Base-by-base conservation (phyloP, 2,888 invertebrate species). In the Catotricha subobsoleta region DNA sequence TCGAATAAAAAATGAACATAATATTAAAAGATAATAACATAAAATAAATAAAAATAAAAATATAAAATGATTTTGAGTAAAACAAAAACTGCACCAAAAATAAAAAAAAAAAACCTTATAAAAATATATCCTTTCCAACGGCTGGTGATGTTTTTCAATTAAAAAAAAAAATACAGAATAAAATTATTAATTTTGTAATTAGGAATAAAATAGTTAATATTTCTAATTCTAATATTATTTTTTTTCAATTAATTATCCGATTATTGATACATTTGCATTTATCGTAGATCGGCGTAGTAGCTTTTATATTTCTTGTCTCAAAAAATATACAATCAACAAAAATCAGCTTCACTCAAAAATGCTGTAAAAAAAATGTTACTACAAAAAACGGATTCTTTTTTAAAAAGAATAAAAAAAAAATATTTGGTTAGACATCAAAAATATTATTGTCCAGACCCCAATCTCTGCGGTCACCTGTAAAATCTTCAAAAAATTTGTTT, bases 231-330 rank as follows among this genome's bases (percentile, higher is more conserved):
- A 25, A 25, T 8, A 30, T 30, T 9, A n/a, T 13, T 10, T 30
- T 33, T 15, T n/a, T n/a, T n/a, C n/a, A n/a, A n/a, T n/a, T n/a
- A n/a, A n/a, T n/a, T 10, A 8, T 21, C 16, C 7, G 3, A 39
- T 39, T 39, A 39, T 39, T 39, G 39, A 30, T n/a, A 39, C 39
- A 39, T 39, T 15, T 39, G 39, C 39, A 39, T 39, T 39, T 31
- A 20, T 28, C n/a, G n/a, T n/a, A n/a, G n/a, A n/a, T n/a, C n/a
- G n/a, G n/a, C n/a, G n/a, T n/a, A n/a, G n/a, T n/a, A n/a, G n/a
- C n/a, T n/a, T n/a, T n/a, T n/a, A n/a, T n/a, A n/a, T n/a, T n/a
- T n/a, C n/a, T n/a, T n/a, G n/a, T 19, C 23, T 28, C 30, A 28
- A 36, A 37, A 37, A n/a, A n/a, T n/a, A n/a, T n/a, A n/a, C n/a